Base-by-base conservation (phyloP, 2,797 vertebrate genomes). In the Pterois miles region DNA sequence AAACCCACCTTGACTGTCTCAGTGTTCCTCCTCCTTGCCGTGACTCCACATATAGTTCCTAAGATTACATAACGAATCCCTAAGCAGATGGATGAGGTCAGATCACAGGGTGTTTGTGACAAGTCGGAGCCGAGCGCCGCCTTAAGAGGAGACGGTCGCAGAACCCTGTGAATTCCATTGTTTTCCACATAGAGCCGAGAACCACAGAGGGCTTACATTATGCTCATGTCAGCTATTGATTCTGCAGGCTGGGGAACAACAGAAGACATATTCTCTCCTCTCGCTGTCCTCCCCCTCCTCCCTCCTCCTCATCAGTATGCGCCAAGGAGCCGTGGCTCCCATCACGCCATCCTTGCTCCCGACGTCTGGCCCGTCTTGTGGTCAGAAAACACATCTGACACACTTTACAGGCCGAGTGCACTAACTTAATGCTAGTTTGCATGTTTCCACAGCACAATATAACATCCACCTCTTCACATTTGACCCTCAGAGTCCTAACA, bases 171-270 rank as follows among this genome's bases (percentile, higher is more conserved):
- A 90, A 90, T 84, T 71, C 85, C 84, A 76, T 89, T 88, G 89
- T 92, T 81, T 82, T 57, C 76, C 18, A 8, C 82, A 52, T 46
- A 20, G 83, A 80, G 88, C 74, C 65, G 27, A 63, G 69, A 85
- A 73, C 60, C 87, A 89, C 81, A 88, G 81, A 82, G 85, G 71
- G 78, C 86, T 71, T 57, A 83, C 74, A 86, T 88, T 91, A 83
- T 90, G 86, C 87, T 86, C 78, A 83, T 91, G 92, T 93, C 88
- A 89, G 90, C 86, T 91, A 92, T 93, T 91, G 89, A 93, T 92
- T 91, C 86, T 86, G 82, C 81, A 62, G 86, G 75, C 85, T 18
- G 43, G 72, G 73, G 76, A 80, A 81, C 83, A 94, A 92, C 91
- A 93, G 89, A 91, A 92, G 91, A 86, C 80, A 86, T 91, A 89